Percentiles rank a stretch among this genome's conserved stretches.
Evolutionary conservation across 1,140 invertebrate species (phyloP).

Genomic region (Homarus americanus): DNA sequence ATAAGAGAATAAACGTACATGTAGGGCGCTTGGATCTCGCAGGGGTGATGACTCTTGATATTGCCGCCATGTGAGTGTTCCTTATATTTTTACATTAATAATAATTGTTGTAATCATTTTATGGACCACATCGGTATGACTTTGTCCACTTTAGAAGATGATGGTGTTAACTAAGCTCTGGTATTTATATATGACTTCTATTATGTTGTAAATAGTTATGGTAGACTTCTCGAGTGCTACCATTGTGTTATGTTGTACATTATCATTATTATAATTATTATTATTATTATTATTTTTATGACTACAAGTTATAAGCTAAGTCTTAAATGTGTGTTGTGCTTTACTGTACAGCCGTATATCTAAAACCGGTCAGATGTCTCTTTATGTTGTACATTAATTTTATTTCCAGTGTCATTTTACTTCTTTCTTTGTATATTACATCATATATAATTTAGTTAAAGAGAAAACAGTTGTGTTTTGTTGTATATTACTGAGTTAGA

Average conservation of each 20-base stretch:
- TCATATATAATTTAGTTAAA: slow-evolving; percentile 73
- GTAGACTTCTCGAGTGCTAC: neutral
- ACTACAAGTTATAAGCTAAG: slow-evolving; percentile 69
- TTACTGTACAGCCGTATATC: slow-evolving; percentile 61
- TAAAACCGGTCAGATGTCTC: slow-evolving; percentile 59
- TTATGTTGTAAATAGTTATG: slow-evolving; percentile 68
- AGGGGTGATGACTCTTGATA: slow-evolving; percentile 62
- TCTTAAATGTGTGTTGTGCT: slow-evolving; percentile 71
- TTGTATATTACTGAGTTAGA: slow-evolving; percentile 73
- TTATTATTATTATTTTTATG: slow-evolving; percentile 70
- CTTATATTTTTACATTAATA: slow-evolving; percentile 74
- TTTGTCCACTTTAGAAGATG: slow-evolving; percentile 64
- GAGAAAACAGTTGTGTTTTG: slow-evolving; percentile 72
- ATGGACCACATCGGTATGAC: slow-evolving; percentile 68
- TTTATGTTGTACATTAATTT: slow-evolving; percentile 71
- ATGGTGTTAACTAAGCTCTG: slow-evolving; percentile 66
- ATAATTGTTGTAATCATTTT: slow-evolving; percentile 74
- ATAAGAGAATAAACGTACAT: slow-evolving; percentile 60
- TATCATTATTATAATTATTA: slow-evolving; percentile 72
- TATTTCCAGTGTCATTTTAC: slow-evolving; percentile 52
- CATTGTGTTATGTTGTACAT: slow-evolving; percentile 71
- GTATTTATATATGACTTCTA: slow-evolving; percentile 66
- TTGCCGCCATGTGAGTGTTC: slow-evolving; percentile 70
- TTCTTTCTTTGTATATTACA: slow-evolving; percentile 64
- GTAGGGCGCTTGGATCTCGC: slow-evolving; percentile 64